Percentiles rank a stretch among this genome's conserved stretches.
Conservation (phyloP, 2,113 vertebrate species). For the Myocastor coypus region DNA sequence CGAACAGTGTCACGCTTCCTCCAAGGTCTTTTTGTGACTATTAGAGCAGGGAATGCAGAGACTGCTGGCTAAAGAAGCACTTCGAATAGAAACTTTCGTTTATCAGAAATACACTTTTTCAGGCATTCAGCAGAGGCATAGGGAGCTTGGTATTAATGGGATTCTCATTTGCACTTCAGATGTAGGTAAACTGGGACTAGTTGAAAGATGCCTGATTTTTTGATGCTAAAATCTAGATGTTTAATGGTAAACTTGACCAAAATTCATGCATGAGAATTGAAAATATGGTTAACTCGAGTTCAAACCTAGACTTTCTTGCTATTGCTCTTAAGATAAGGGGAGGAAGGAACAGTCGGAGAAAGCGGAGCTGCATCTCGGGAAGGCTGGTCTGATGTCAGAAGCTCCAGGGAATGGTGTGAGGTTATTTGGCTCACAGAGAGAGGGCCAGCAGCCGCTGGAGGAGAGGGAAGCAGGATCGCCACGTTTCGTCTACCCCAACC, state of each 20-base stretch:
- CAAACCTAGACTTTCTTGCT: background rate
- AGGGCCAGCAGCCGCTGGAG: background rate
- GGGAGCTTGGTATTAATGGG: too few species aligned
- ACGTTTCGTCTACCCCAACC: background rate
- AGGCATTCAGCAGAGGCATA: background rate
- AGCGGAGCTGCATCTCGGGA: background rate
- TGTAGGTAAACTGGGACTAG: background rate
- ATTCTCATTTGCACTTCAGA: background rate
- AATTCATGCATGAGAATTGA: background rate
- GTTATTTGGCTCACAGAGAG: background rate
- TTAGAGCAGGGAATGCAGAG: background rate
- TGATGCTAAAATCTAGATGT: background rate
- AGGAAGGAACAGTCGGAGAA: background rate
- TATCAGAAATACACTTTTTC: background rate
- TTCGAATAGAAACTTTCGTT: background rate
- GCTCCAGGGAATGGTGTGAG: background rate
- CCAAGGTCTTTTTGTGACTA: background rate
- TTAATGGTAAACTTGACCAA: background rate
- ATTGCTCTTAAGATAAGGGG: background rate
- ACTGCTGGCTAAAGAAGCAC: too few species aligned
- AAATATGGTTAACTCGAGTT: background rate
- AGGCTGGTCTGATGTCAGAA: background rate
- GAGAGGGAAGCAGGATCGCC: background rate
- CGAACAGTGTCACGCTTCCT: background rate
- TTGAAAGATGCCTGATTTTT: background rate